Conservation (phyloP, 2,113 vertebrate species). For the Saguinus midas region DNA sequence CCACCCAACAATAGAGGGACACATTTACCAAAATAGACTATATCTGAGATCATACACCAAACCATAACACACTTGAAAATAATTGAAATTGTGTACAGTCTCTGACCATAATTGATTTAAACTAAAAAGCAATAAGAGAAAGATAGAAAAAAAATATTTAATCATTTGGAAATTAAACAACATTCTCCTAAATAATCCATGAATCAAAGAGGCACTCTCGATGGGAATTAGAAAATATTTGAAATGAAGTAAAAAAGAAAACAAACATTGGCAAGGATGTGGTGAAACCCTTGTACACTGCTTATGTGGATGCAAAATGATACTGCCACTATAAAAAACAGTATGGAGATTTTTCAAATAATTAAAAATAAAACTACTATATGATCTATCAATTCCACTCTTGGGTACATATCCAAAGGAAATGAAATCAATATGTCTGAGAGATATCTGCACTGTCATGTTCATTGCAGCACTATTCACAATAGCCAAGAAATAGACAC, state of each 20-base stretch:
- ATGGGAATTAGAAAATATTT: conserved; percentile 25
- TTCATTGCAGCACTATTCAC: background rate
- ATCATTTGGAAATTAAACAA: background rate
- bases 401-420: background rate
- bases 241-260: conserved; percentile 14
- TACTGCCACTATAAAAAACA: background rate
- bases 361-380: background rate
- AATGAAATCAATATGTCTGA: background rate
- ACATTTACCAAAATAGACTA: background rate
- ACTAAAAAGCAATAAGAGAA: background rate
- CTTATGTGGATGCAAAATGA: background rate
- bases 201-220: background rate
- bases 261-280: background rate
- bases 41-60: background rate
- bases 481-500: background rate
- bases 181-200: background rate
- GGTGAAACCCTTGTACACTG: background rate
- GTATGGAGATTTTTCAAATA: background rate
- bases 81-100: background rate
- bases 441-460: background rate
- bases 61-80: background rate
- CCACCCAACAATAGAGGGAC: background rate
- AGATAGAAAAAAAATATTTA: background rate
- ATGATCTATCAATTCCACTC: background rate
- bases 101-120: background rate